Evolutionary conservation across 1,140 invertebrate species (phyloP), one percentile per base, ranked within the genome.

Genomic region (Hylyphantes graminicola): DNA sequence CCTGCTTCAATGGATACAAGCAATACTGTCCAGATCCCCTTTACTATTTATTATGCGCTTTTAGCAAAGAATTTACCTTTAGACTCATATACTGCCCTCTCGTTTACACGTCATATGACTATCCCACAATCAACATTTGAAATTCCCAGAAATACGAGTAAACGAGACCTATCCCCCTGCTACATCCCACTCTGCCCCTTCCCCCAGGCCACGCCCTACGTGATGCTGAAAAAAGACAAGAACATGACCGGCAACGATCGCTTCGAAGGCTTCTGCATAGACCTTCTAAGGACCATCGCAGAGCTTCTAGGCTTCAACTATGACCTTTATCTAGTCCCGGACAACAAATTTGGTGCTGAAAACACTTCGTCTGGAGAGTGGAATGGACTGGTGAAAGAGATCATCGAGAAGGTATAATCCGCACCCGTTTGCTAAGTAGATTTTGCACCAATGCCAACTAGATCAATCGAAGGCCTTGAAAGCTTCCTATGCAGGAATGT

Each of bases 261-360:
- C 10, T 91, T 88, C 79, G 90, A 91, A 85, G 90, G 90, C 13
- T 92, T 92, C 88, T 92, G 92, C 88, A 90, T 92, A 35, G 92
- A 92, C 88, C 87, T 92, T 11, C 86, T 93, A 13, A 85, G 87
- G 17, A 88, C 90, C 48, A 87, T 91, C 12, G 87, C 89, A 9
- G 87, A 89, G n/a, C 54, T 94, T 87, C 90, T 96, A 3, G 93
- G 94, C 15, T 98, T 98, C 89, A 97, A 95, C 88, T 98, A 96
- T 88, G 95, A 94, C 0, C 95, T 99, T 74, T 92, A 94, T 79
- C 90, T 98, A 51, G 97, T 98, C 0, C 95, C 96, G 0, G 98
- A 99, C 90, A 94, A 95, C 87, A 96, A 96, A 93, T 99, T 99
- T 88, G 98, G 98, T 0, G 96, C 95, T 9, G 94, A 94, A 87